A percentile compares a stretch with the other conserved stretches of the same genome.
Conservation (phyloP, 2,888 invertebrate species). For the Timema cristinae region DNA sequence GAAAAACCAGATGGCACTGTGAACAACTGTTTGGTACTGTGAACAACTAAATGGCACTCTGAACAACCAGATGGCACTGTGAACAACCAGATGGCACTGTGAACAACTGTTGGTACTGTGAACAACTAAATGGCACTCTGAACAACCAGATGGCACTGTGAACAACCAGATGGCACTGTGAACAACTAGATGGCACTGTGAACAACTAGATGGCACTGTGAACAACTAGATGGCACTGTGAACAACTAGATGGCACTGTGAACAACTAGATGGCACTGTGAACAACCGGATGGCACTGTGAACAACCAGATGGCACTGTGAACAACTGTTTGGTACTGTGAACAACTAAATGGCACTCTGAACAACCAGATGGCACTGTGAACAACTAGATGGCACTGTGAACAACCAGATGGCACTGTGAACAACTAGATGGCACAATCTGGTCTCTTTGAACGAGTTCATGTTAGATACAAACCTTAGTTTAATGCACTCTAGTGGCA, state of each 20-base stretch:
- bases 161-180: no score
- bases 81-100: no score
- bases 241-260: slow-evolving; percentile 57
- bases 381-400: slow-evolving; percentile 32
- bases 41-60: no score
- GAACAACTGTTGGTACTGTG: no score
- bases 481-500: no score
- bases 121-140: no score
- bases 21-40: not conserved
- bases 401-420: not conserved
- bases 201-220: slow-evolving; percentile 43
- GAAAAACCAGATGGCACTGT: slow-evolving; percentile 36
- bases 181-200: no score
- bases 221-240: slow-evolving; percentile 32
- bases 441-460: no score
- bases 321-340: slow-evolving; percentile 57
- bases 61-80: no score
- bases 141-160: no score
- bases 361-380: slow-evolving; percentile 57
- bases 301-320: slow-evolving; percentile 32
- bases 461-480: no score
- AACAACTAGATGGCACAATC: no score
- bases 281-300: slow-evolving; percentile 57
- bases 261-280: slow-evolving; percentile 32
- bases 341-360: slow-evolving; percentile 32